Base-by-base conservation (phyloP, 2,797 vertebrate species). In the Hirundo rustica region DNA sequence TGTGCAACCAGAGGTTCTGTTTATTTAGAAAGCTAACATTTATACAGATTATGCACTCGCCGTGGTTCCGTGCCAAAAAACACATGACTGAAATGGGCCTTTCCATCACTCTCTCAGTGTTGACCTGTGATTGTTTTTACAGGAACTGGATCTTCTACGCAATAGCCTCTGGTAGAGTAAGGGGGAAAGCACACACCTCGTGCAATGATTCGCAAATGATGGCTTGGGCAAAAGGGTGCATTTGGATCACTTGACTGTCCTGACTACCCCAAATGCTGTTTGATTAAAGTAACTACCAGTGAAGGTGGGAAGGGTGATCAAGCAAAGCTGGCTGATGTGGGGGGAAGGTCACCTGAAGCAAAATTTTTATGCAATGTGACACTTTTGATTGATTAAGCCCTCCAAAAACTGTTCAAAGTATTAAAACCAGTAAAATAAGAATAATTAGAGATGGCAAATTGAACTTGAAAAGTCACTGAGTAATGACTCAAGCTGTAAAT, bases 11-110 rank as follows among this genome's bases (percentile, higher is more conserved):
- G 96, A 95, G 95, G 96, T 95, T 97, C 89, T 97, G 96, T 97
- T 98, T 98, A 91, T 97, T 97, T 97, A 97, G 95, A 97, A 97
- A 97, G 85, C 92, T 97, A 98, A 97, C 94, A 96, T 98, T 97
- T 97, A 76, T 95, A 96, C 91, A 97, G 97, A 97, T 98, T 96
- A 97, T 95, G 95, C 88, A 85, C 77, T 96, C 83, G 70, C 88
- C 53, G n/a, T 76, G 95, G 51, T 80, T 84, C 89, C 25, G 29
- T 97, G 98, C 97, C 98, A 98, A 98, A 97, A 97, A 88, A 83
- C 85, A 98, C 97, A 98, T 9, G 44, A 66, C 93, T 94, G 81
- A 97, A 97, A 97, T 96, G 96, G 95, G 97, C 88, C 93, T 96
- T 97, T 98, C 97, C 95, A 86, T 95, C 96, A 87, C 72, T 92